These are phyloP conservation scores for Esox masquinongy DNA, from an alignment of 2,797 vertebrate species.

Conservation along the genomic window DNA sequence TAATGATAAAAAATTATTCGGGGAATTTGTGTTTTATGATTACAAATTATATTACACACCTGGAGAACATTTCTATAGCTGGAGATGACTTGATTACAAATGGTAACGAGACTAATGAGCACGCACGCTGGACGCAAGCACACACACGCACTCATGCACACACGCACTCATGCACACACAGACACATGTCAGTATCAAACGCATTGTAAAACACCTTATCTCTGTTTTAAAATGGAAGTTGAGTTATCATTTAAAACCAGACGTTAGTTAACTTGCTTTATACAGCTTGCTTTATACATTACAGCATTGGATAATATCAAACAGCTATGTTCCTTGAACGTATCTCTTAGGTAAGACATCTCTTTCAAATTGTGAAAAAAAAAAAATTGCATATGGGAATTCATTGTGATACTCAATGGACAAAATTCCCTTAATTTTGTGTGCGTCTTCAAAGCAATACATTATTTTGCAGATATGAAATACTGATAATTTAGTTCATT, in stretches of 20 bases:
- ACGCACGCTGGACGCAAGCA: not conserved
- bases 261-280: not conserved
- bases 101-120: constrained; percentile 24
- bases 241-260: not conserved
- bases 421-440: not conserved
- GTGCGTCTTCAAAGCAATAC: not conserved
- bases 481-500: not conserved
- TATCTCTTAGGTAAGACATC: not conserved
- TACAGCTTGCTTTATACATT: not conserved
- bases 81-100: constrained; percentile 31
- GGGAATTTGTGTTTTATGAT: constrained; percentile 56
- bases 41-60: constrained; percentile 51
- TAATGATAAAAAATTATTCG: constrained; percentile 55
- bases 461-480: not conserved
- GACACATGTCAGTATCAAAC: not conserved
- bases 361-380: not conserved
- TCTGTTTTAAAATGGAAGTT: not conserved
- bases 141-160: constrained; percentile 6
- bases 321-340: not conserved
- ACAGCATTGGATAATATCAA: not conserved
- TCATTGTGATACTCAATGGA: not conserved
- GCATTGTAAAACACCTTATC: not conserved
- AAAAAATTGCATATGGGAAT: not conserved
- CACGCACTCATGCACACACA: constrained; percentile 18
- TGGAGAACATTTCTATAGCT: constrained; percentile 43